phyloP scores from a whole-genome alignment of 1,140 invertebrate genomes.

The Heliothis subflexa region DNA sequence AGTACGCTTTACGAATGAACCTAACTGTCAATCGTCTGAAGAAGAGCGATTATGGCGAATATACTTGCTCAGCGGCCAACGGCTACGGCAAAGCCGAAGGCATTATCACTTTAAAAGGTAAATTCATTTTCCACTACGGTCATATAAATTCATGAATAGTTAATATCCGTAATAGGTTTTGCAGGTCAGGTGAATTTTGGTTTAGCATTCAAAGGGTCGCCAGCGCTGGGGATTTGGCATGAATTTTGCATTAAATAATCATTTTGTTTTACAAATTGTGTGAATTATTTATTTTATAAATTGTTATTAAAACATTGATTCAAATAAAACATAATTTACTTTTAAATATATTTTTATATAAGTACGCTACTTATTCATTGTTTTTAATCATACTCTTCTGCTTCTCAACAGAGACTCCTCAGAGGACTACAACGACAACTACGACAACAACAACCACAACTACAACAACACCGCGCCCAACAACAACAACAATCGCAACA shows the following conservation, averaged over 20 bases:
- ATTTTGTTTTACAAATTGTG: not conserved
- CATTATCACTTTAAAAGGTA: constrained; percentile 87
- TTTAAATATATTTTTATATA: not conserved
- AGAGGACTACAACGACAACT: constrained; percentile 77
- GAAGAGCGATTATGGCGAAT: constrained; percentile 92
- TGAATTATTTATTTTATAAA: no score
- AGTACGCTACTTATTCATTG: not conserved
- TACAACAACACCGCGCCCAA: constrained; percentile 66
- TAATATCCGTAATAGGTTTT: constrained; percentile 32
- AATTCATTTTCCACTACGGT: constrained; percentile 31
- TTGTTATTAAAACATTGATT: no score
- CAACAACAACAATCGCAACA: constrained; percentile 63
- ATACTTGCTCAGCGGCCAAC: constrained; percentile 91
- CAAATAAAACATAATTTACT: no score
- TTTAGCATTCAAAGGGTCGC: not conserved
- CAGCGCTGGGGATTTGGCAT: not conserved
- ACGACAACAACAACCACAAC: constrained; percentile 76
- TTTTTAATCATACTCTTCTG: constrained; percentile 37
- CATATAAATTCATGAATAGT: constrained; percentile 24
- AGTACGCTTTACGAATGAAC: constrained; percentile 92
- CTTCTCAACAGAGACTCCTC: constrained; percentile 79
- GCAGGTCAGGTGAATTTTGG: constrained; percentile 7
- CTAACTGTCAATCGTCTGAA: constrained; percentile 91
- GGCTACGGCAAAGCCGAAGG: constrained; percentile 92
- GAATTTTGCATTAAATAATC: not conserved